phyloP scores from a whole-genome alignment of 1,140 invertebrate species.

The Drusus annulatus region DNA sequence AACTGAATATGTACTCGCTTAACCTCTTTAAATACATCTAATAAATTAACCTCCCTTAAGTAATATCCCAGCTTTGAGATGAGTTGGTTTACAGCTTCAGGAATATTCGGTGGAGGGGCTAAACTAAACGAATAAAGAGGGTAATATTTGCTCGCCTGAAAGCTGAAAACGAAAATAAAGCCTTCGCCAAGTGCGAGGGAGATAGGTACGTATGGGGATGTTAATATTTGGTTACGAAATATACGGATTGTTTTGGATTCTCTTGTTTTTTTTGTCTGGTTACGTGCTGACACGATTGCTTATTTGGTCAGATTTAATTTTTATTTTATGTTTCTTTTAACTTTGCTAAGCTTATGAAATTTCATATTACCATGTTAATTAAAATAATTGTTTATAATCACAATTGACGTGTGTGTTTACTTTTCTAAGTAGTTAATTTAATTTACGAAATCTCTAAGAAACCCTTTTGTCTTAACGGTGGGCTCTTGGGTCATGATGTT shows the following conservation, averaged over 20 bases:
- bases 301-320: not conserved
- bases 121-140: slow-evolving; percentile 1
- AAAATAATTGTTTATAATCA: no score
- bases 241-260: not conserved
- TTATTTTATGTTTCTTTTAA: not conserved
- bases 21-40: no score
- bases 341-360: no score
- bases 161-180: slow-evolving; percentile 18
- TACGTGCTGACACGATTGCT: not conserved
- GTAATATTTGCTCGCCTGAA: slow-evolving; percentile 9
- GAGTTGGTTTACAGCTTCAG: slow-evolving; percentile 8
- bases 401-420: no score
- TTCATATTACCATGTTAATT: no score
- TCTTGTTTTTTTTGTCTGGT: slow-evolving; percentile 1
- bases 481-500: no score
- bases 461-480: no score
- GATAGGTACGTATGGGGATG: not conserved
- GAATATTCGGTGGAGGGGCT: slow-evolving; percentile 4
- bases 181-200: not conserved
- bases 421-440: no score
- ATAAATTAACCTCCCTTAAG: slow-evolving; percentile 16
- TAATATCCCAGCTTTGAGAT: slow-evolving; percentile 13
- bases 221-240: slow-evolving; percentile 32
- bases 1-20: no score
- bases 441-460: no score